Evolutionary conservation across 2,888 invertebrate genomes (phyloP), one percentile per base, ranked within the genome.

Genomic region (Andrena hattorfiana): DNA sequence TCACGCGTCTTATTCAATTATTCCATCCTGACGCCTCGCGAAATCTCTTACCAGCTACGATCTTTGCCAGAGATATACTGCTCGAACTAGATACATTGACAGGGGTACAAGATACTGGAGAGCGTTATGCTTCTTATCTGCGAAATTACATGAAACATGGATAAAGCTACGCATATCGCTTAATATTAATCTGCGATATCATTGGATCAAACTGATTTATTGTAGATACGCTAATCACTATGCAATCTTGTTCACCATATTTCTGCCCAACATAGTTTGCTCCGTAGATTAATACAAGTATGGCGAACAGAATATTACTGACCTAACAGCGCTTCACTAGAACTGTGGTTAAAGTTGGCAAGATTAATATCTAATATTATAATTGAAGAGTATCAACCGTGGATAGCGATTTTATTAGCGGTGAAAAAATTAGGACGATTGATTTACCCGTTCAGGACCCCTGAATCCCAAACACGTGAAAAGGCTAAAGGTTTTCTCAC

Each of bases 401-500:
- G 20, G 23, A 56, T 1, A 20, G 5, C 23, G n/a, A 20, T 51
- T 32, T 32, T 0, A 54, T 23, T n/a, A 13, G 20, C 6, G 32
- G 54, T 54, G 42, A 49, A 30, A 16, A 51, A 54, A 62, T 42
- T 10, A 48, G 5, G 10, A 20, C 63, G 63, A 72, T 72, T 72
- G 67, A 68, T 79, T 49, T 35, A 48, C 6, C 51, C 8, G 28
- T 32, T 6, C 20, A 6, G 13, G 32, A 23, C 10, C 32, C 63
- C 63, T 63, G 54, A 23, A 51, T 28, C 59, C 63, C 56, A 56
- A 60, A 49, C 73, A 71, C 63, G 81, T 76, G 54, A 66, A 82
- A 81, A 76, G 84, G 74, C 74, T 35, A 71, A 75, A 75, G 66
- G 62, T 75, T 80, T 62, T 72, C 74, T 76, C 80, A 64, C 76